Percentiles rank a stretch among this genome's conserved stretches.
phyloP scores from a whole-genome alignment of 2,888 invertebrate genomes.

The Hydriomena furcata region DNA sequence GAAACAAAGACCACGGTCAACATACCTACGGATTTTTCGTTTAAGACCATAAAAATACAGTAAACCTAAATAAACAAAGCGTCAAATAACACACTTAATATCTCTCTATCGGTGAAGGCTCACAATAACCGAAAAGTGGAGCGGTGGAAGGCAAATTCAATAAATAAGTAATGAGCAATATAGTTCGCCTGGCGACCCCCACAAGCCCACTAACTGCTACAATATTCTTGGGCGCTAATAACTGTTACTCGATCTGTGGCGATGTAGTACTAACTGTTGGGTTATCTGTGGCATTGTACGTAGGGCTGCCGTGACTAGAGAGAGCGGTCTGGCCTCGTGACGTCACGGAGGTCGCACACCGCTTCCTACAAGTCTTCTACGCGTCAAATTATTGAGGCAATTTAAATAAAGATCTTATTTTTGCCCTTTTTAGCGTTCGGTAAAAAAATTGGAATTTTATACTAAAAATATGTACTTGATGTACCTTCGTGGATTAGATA shows the following conservation, averaged over 20 bases:
- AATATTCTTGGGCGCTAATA: neutral
- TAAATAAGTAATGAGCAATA: slow-evolving; percentile 55
- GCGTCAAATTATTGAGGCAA: slow-evolving; percentile 23
- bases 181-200: slow-evolving; percentile 43
- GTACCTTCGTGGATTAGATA: no score
- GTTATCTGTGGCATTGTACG: slow-evolving; percentile 8
- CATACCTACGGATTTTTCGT: no score
- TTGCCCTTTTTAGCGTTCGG: slow-evolving; percentile 10
- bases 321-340: slow-evolving; percentile 68
- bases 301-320: slow-evolving; percentile 41
- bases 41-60: no score
- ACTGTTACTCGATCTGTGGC: slow-evolving; percentile 3
- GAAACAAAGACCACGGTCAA: no score
- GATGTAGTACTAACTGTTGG: slow-evolving; percentile 1
- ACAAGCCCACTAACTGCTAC: slow-evolving; percentile 12
- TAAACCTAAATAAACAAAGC: no score
- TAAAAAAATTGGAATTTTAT: neutral
- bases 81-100: slow-evolving; percentile 29
- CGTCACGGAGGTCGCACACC: slow-evolving; percentile 67
- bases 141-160: slow-evolving; percentile 47
- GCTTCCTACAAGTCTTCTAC: slow-evolving; percentile 62
- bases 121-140: slow-evolving; percentile 46
- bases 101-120: slow-evolving; percentile 34
- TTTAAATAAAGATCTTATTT: slow-evolving; percentile 17
- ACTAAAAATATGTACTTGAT: no score